Percentiles rank a stretch among this genome's conserved stretches.
Evolutionary conservation across 2,797 vertebrate genomes (phyloP).

Genomic region (Sebastes steindachneri): DNA sequence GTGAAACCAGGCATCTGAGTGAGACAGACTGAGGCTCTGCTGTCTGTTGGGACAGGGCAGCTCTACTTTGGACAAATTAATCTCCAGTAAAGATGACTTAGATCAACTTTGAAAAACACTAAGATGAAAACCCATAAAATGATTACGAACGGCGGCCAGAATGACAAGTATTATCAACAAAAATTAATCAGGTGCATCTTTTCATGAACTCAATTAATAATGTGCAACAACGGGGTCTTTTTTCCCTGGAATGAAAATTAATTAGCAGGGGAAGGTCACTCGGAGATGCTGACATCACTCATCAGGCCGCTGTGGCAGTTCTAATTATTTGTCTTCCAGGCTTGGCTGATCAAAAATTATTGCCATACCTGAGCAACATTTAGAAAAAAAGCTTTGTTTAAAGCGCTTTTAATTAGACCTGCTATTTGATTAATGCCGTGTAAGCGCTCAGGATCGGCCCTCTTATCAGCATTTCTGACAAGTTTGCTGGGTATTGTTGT

Average conservation of each 20-base stretch:
- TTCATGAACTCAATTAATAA: constrained; percentile 99
- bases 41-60: constrained; percentile 68
- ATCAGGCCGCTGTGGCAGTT: constrained; percentile 99
- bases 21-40: constrained; percentile 59
- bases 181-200: constrained; percentile 99
- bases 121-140: constrained; percentile 98
- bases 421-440: constrained; percentile 99
- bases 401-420: constrained; percentile 99
- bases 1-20: constrained; percentile 61
- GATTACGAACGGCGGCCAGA: constrained; percentile 94
- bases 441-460: constrained; percentile 95
- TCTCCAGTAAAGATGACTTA: constrained; percentile 92
- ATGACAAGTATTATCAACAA: constrained; percentile 99
- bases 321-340: constrained; percentile 99
- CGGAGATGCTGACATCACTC: constrained; percentile 99
- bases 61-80: constrained; percentile 87
- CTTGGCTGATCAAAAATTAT: constrained; percentile 99
- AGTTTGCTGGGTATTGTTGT: constrained; percentile 94
- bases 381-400: constrained; percentile 98
- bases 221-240: constrained; percentile 99
- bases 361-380: constrained; percentile 99
- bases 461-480: constrained; percentile 98
- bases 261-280: constrained; percentile 99
- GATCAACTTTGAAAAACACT: constrained; percentile 96
- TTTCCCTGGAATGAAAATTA: constrained; percentile 99